Base-by-base conservation (phyloP, 2,113 vertebrate genomes). In the Copsychus sechellarum region DNA sequence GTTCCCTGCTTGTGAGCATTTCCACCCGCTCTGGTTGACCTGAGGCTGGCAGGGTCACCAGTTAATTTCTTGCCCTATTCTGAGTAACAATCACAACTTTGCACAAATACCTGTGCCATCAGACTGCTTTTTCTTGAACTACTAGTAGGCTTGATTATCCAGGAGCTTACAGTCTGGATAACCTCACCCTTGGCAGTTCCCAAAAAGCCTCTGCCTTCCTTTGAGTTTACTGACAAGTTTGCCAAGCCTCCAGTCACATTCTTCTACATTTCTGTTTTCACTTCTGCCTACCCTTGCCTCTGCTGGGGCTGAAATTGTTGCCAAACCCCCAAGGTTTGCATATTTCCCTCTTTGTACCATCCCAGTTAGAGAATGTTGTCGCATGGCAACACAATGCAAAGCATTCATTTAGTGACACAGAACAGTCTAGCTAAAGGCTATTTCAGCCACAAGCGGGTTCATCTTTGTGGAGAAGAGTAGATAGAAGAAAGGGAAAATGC, bases 241-340 rank as follows among this genome's bases (percentile, higher is more conserved):
- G 20, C 36, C 60, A 67, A 93, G 56, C 23, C 79, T 93, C 38
- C 56, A 48, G 56, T 64, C 36, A 51, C 47, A 45, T 66, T 78
- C 54, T 66, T 58, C 51, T 12, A 29, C 6, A 0, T 5, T 86
- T 90, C 50, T 72, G 3, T 31, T 78, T 83, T 56, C 47, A 74
- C 31, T 91, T 79, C 47, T 88, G 69, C 60, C 64, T 58, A 51
- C 34, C 34, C 73, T 53, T 92, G 76, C 34, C 66, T n/a, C 82
- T 62, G 26, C 50, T 78, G 40, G 43, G 26, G 26, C 17, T 64
- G 38, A 74, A 93, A 64, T 66, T 64, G 33, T 40, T 81, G 87
- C 77, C 90, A 88, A 93, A 78, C 8, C 28, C 86, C 42, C 38
- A 81, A 95, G 91, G 81, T 94, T 77, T 73, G 76, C 16, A 18